Evolutionary conservation across 2,797 vertebrate genomes (phyloP).

Genomic region (Diceros bicornis): DNA sequence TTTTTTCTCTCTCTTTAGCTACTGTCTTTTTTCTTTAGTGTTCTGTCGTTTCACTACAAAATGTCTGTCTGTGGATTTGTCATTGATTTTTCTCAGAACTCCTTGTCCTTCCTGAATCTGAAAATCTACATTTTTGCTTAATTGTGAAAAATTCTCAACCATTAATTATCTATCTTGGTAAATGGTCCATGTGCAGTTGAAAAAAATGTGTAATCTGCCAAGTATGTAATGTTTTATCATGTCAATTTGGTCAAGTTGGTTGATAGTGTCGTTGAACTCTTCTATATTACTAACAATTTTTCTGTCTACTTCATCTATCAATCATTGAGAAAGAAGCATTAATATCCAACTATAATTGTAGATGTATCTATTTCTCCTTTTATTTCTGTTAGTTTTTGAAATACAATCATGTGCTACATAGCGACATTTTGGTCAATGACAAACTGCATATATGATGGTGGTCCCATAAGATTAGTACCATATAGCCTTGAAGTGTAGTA

Average conservation of each 20-base stretch:
- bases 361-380: not conserved
- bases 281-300: not conserved
- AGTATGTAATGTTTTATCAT: not conserved
- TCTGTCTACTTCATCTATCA: not conserved
- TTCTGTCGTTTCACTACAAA: not conserved
- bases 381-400: not conserved
- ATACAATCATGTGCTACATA: not conserved
- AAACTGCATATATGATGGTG: too few species aligned
- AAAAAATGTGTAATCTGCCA: not conserved
- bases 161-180: not conserved
- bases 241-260: not conserved
- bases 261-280: not conserved
- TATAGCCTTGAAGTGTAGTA: too few species aligned
- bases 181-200: not conserved
- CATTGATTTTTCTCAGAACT: not conserved
- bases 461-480: too few species aligned
- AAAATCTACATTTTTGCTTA: not conserved
- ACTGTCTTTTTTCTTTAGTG: not conserved
- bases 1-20: not conserved
- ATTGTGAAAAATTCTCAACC: not conserved
- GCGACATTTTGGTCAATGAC: too few species aligned
- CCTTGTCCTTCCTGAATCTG: not conserved
- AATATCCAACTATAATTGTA: not conserved
- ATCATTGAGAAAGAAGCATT: not conserved
- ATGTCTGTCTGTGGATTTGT: not conserved